These are phyloP conservation scores for Schizothorax lantsangensis DNA, from an alignment of 2,797 vertebrate species.

Conservation along the genomic window DNA sequence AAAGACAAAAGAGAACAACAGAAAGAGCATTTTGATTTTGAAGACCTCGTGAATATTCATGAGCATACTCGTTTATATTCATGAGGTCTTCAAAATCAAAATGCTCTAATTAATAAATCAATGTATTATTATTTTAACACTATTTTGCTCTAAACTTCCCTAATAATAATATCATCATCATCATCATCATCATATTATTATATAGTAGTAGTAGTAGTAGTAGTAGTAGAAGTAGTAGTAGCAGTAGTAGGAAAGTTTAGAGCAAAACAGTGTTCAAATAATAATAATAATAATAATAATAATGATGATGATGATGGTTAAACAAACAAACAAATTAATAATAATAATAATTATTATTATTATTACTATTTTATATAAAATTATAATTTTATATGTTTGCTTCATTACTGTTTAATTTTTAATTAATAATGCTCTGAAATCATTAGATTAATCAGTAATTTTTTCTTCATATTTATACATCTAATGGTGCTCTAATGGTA, in stretches of 20 bases:
- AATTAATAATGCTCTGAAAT: background rate
- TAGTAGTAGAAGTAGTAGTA: too few relatives aligned
- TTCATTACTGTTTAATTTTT: background rate
- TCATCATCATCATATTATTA: too few relatives aligned
- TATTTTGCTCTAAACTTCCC: too few relatives aligned
- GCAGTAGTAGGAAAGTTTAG: too few relatives aligned
- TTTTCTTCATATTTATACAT: background rate
- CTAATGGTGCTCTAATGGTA: background rate
- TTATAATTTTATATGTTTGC: background rate
- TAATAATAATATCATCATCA: too few relatives aligned
- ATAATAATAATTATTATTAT: background rate
- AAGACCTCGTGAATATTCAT: background rate
- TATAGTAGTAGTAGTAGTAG: too few relatives aligned
- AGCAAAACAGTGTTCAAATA: background rate
- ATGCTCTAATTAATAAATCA: too few relatives aligned
- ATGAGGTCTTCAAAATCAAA: too few relatives aligned
- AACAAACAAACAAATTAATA: too few relatives aligned
- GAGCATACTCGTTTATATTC: too few relatives aligned
- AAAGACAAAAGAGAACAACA: background rate
- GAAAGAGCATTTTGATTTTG: background rate
- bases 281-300: background rate
- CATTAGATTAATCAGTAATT: background rate
- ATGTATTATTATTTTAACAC: too few relatives aligned
- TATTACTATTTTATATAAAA: background rate
- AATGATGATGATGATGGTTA: too few relatives aligned